Conservation (phyloP, 2,113 vertebrate species). For the Nycticebus coucang region DNA sequence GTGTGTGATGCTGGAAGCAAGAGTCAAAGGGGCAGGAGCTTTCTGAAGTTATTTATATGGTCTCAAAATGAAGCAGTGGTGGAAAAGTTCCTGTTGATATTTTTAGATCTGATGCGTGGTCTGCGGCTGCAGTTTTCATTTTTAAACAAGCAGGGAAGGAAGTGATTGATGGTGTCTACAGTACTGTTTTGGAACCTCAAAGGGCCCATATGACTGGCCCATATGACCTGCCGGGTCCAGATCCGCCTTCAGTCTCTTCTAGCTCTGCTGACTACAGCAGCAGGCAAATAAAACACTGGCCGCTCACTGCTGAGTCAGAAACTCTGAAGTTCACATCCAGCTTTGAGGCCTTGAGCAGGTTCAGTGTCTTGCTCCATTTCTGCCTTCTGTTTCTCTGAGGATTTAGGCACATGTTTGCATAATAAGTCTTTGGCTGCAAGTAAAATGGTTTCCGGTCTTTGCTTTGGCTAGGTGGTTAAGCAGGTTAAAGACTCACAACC, state of each 20-base stretch:
- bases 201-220: slow-evolving; percentile 11
- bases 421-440: background rate
- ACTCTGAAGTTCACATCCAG: background rate
- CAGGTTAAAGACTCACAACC: slow-evolving; percentile 5
- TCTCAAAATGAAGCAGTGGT: slow-evolving; percentile 51
- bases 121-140: slow-evolving; percentile 59
- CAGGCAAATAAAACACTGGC: background rate
- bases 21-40: background rate
- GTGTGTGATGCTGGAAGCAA: background rate
- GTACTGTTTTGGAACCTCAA: background rate
- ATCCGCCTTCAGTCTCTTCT: background rate
- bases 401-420: background rate
- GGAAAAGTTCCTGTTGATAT: slow-evolving; percentile 43
- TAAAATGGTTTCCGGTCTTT: background rate
- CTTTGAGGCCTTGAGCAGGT: background rate
- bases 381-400: background rate
- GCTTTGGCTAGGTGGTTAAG: background rate
- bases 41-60: slow-evolving; percentile 45
- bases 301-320: background rate
- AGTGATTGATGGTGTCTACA: slow-evolving; percentile 45
- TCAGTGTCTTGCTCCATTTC: background rate
- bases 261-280: background rate
- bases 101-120: slow-evolving; percentile 60
- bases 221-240: background rate
- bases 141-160: slow-evolving; percentile 54